Percentiles rank a stretch among this genome's conserved stretches.
Conservation (phyloP, 35 echinoderm and acorn worm species). For the Lytechinus variegatus region DNA sequence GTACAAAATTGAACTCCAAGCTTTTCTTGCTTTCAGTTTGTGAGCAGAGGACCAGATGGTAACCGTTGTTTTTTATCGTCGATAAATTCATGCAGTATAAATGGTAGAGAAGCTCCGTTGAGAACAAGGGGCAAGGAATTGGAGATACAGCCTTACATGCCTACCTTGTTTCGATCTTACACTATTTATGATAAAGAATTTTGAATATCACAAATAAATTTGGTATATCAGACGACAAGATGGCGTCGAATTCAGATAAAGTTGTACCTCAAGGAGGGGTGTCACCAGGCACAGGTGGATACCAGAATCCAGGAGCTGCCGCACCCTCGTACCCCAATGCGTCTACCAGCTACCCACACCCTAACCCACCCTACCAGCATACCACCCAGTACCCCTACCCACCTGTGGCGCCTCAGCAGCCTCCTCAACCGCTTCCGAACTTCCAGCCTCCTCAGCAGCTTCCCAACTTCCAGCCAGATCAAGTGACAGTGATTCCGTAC, state of each 20-base stretch:
- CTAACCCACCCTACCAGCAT: slow-evolving; percentile 5
- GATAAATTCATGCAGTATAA: background rate
- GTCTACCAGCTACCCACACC: background rate
- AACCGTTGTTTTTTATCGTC: background rate
- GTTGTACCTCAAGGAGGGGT: slow-evolving; percentile 26
- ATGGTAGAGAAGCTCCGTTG: background rate
- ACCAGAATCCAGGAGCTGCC: background rate
- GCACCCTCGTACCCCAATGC: slow-evolving; percentile 10
- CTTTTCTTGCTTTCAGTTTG: background rate
- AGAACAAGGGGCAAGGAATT: background rate
- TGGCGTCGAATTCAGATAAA: slow-evolving; percentile 15
- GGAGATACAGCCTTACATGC: background rate
- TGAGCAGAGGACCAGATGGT: background rate
- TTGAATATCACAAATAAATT: background rate
- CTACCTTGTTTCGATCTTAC: background rate
- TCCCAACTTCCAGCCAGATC: background rate
- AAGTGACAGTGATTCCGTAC: slow-evolving; percentile 22
- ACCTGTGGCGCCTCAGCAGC: background rate
- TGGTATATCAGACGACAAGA: background rate
- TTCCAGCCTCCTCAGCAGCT: background rate
- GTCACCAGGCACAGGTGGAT: background rate
- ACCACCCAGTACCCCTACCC: slow-evolving; percentile 39
- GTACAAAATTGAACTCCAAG: background rate
- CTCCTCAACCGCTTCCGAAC: background rate
- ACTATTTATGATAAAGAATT: background rate